These are phyloP conservation scores for Ceratina calcarata DNA, from an alignment of 1,140 invertebrate species.

Conservation along the genomic window DNA sequence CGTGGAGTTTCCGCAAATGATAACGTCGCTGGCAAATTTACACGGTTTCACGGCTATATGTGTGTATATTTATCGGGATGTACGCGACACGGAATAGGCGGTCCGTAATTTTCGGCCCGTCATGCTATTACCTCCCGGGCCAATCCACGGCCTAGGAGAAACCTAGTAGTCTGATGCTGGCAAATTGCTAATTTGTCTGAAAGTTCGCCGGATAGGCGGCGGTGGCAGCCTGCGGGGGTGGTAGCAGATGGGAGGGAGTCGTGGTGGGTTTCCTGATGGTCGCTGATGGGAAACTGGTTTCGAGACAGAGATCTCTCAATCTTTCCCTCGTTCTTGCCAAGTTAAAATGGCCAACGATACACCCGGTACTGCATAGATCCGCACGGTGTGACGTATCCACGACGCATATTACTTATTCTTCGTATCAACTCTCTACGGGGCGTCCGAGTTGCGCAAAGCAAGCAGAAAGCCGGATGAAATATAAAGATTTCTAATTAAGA, in stretches of 20 bases:
- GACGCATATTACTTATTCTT: background rate
- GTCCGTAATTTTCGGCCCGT: slow-evolving; percentile 52
- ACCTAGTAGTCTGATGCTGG: slow-evolving; percentile 53
- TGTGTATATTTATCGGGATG: slow-evolving; percentile 47
- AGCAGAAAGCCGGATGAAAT: no score
- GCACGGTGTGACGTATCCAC: no score
- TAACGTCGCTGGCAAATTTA: slow-evolving; percentile 22
- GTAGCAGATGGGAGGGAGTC: background rate
- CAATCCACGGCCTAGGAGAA: slow-evolving; percentile 46
- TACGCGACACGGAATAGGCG: slow-evolving; percentile 51
- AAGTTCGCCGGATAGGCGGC: slow-evolving; percentile 47
- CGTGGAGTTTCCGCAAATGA: slow-evolving; percentile 1
- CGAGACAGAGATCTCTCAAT: slow-evolving; percentile 41
- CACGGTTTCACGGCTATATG: background rate
- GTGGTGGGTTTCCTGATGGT: slow-evolving; percentile 24
- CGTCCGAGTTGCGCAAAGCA: background rate
- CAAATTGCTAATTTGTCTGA: slow-evolving; percentile 64
- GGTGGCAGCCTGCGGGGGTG: background rate
- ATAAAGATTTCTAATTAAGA: slow-evolving; percentile 45
- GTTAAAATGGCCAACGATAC: slow-evolving; percentile 44
- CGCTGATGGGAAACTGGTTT: slow-evolving; percentile 30
- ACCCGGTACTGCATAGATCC: background rate
- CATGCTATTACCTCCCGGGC: slow-evolving; percentile 29
- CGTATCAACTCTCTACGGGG: background rate
- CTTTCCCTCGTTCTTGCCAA: slow-evolving; percentile 49